phyloP scores from a whole-genome alignment of 35 echinoderm and acorn worm species.

The Acanthaster planci region DNA sequence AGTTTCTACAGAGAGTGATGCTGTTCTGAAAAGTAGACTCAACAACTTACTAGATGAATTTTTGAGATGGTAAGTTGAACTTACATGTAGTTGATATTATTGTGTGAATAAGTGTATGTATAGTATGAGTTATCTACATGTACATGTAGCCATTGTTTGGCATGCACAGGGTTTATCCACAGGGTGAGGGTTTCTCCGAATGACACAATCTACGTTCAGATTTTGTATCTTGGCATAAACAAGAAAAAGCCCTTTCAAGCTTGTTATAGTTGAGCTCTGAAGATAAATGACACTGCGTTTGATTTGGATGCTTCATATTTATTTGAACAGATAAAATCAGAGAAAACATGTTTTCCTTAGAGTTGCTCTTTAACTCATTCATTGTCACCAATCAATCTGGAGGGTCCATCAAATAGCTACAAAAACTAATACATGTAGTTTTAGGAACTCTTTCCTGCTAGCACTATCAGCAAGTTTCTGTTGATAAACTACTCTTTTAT shows the following conservation, averaged over 20 bases:
- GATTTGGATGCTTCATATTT: too few species aligned
- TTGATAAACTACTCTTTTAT: too few species aligned
- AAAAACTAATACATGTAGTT: not conserved
- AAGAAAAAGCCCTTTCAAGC: too few species aligned
- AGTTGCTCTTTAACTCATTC: too few species aligned
- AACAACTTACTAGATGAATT: slow-evolving; percentile 90
- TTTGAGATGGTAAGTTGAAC: slow-evolving; percentile 92
- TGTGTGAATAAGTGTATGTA: not conserved
- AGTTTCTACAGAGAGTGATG: slow-evolving; percentile 34
- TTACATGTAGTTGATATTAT: not conserved
- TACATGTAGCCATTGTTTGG: not conserved
- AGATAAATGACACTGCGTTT: too few species aligned
- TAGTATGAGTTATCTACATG: not conserved
- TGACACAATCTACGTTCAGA: not conserved
- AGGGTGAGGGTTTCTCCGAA: not conserved
- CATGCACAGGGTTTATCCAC: too few species aligned
- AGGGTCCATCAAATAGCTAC: not conserved
- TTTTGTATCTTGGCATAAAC: too few species aligned
- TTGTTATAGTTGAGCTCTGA: too few species aligned
- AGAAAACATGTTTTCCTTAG: too few species aligned
- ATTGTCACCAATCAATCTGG: not conserved
- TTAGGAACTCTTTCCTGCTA: too few species aligned
- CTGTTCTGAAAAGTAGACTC: slow-evolving; percentile 55
- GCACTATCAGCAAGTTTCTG: too few species aligned
- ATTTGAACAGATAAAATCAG: too few species aligned